Base-by-base conservation (phyloP, 2,797 vertebrate genomes). In the Crenuchus spilurus region DNA sequence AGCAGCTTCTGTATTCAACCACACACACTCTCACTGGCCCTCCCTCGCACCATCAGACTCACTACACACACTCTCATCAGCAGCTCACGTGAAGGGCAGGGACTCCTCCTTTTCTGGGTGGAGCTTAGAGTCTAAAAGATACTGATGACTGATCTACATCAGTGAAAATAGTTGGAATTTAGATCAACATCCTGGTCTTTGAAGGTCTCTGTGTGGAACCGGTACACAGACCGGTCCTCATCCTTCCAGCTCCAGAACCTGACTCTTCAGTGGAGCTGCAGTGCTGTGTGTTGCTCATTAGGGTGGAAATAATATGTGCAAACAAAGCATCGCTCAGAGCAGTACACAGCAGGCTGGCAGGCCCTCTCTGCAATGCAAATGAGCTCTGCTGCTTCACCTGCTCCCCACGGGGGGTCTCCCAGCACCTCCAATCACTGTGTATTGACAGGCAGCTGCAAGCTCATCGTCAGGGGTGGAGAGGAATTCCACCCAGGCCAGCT, bases 281-380 rank as follows among this genome's bases (percentile, higher is more conserved):
- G 4, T 20, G 22, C 67, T 67, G 18, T 72, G 78, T 83, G 35
- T 84, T 79, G 84, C 88, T 91, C 88, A 90, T 91, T 90, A 90
- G 86, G 86, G 85, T 84, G 88, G 87, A 89, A 91, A 90, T 90
- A 79, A 89, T 92, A 90, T 89, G 89, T 90, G 88, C 90, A 91
- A 89, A 92, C 90, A 92, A 89, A 91, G 87, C 83, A 77, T 76
- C 82, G 4, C 83, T 87, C 76, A 69, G 28, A 84, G 88, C 82
- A 75, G 80, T 82, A 83, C 87, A 83, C 85, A 83, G 28, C 52
- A 41, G 42, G 37, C 63, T 41, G 6, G 22, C 33, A 26, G 14
- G 11, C 24, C 37, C 26, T 44, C 49, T 89, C 82, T 72, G 87
- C 90, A 89, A 89, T 91, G 89, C 91, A 91, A 90, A 93, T 91